These are phyloP conservation scores for Bombus sylvicola DNA, from an alignment of 1,140 invertebrate species.

Conservation along the genomic window DNA sequence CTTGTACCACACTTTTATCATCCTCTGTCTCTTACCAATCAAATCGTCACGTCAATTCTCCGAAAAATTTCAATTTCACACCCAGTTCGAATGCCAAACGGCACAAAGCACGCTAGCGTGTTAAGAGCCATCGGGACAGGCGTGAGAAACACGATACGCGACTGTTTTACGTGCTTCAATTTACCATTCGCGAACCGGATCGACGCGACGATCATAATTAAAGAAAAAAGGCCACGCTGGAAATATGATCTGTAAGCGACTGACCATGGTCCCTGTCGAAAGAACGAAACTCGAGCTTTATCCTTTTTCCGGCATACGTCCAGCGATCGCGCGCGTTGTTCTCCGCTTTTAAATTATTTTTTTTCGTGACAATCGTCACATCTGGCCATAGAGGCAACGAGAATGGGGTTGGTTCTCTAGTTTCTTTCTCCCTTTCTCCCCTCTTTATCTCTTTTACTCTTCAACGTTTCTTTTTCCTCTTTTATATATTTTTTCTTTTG, in stretches of 20 bases:
- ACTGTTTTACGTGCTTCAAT: conserved; percentile 26
- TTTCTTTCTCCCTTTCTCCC: background rate
- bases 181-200: conserved; percentile 16
- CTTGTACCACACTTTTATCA: too few relatives aligned
- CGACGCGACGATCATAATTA: conserved; percentile 39
- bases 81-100: background rate
- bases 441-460: background rate
- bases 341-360: conserved; percentile 64
- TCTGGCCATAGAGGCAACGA: conserved; percentile 40
- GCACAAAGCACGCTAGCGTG: background rate
- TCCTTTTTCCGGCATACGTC: conserved; percentile 6
- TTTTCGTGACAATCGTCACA: conserved; percentile 59
- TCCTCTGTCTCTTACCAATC: background rate
- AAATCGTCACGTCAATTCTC: background rate
- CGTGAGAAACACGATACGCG: conserved; percentile 23
- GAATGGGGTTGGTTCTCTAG: background rate
- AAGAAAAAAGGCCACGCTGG: conserved; percentile 39
- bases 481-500: background rate
- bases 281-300: conserved; percentile 41
- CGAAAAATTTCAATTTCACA: conserved; percentile 9
- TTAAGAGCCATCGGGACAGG: conserved; percentile 12
- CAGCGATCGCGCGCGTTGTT: conserved; percentile 54
- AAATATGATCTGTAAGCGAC: conserved; percentile 22
- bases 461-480: background rate
- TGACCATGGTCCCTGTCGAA: background rate